Percentiles rank a stretch among this genome's conserved stretches.
Conservation (phyloP, 1,140 invertebrate species). For the Neotoxoptera formosana region DNA sequence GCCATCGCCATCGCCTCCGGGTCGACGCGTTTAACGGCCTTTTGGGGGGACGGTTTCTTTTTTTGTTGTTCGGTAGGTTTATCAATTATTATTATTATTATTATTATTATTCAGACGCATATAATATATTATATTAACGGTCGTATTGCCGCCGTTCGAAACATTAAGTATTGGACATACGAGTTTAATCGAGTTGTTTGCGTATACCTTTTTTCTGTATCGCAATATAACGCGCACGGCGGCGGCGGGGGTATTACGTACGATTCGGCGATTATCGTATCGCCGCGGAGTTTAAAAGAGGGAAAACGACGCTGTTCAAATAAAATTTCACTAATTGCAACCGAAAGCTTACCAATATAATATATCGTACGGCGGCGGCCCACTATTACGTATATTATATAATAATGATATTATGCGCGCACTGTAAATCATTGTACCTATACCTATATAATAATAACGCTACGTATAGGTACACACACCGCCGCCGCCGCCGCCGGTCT, state of each 20-base stretch:
- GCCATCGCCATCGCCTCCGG: background rate
- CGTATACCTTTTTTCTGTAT: background rate
- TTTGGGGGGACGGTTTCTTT: background rate
- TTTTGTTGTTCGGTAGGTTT: background rate
- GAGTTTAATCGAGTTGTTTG: background rate
- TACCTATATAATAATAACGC: too few species aligned
- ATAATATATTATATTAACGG: too few species aligned
- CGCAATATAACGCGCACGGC: background rate
- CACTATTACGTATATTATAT: too few species aligned
- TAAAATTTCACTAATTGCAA: background rate
- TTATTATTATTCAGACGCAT: background rate
- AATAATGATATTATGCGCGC: background rate
- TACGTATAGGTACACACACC: background rate
- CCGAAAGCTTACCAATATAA: background rate
- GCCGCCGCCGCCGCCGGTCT: too few species aligned
- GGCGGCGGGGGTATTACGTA: too few species aligned
- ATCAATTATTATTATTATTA: background rate
- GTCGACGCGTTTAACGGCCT: background rate
- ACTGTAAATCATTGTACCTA: background rate
- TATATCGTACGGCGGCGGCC: background rate
- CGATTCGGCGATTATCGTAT: background rate
- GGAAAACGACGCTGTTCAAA: conserved; percentile 7
- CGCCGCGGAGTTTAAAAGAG: background rate
- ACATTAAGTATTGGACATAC: background rate
- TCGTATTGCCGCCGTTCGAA: background rate